Evolutionary conservation across 2,113 vertebrate species (phyloP), one percentile per base, ranked within the genome.

Genomic region (Origma solitaria): DNA sequence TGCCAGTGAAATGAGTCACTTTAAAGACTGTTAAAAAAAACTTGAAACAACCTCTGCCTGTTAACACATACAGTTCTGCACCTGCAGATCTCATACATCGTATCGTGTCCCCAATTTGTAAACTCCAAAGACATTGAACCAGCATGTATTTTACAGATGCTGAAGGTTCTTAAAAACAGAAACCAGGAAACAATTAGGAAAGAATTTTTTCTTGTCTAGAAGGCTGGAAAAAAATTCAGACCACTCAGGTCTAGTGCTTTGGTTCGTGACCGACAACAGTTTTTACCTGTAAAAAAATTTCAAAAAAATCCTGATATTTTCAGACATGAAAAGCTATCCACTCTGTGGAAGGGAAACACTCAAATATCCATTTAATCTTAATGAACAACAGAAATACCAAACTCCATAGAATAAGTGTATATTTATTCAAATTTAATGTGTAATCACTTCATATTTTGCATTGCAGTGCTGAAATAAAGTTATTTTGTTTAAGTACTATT

Each of bases 1-100:
- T 85, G 19, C 15, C 51, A 47, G 27, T 20, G 24, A 45, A 79
- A 28, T 24, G 56, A 78, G 22, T n/a, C 24, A n/a, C 22, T 82
- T 87, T 21, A 64, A 82, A 87, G 22, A 54, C 28, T 17, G 6
- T 57, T 61, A 53, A 50, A 42, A 62, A 62, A 53, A 68, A 56
- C 1, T 18, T 64, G 24, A 78, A 64, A 3, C 28, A 82, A 22
- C 7, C 25, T 62, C 68, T 54, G 22, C 15, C 15, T 56, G 7
- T 76, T 68, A 64, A 8, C 7, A 28, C 16, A 45, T 28, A 25
- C 1, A 81, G 6, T n/a, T 86, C 68, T 14, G 18, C 14, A 40
- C 6, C 14, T 77, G 16, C 30, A 61, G 14, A 14, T 68, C 4
- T 60, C 57, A 68, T 68, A 57, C 0, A 0, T 5, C 19, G 17